Evolutionary conservation across 92 coral and sea anemone species (phyloP), one percentile per base, ranked within the genome.

Genomic region (Blastomussa wellsi): DNA sequence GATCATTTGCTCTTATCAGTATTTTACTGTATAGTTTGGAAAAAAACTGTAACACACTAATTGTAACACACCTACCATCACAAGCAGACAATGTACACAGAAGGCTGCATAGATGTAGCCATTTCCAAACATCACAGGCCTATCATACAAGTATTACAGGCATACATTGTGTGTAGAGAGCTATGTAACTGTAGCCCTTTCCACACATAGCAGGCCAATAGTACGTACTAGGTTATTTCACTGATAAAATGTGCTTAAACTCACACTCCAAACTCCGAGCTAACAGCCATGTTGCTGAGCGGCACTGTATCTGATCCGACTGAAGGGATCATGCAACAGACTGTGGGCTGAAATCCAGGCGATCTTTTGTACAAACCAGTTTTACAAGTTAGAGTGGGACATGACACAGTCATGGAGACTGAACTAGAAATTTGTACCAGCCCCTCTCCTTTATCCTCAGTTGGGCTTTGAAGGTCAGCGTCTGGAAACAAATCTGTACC

Each of bases 231-330:
- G 57, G 16, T 2, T 13, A 1, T 59, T 59, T 1, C 36, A 33
- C 31, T 1, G 20, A 10, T 6, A 66, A 20, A 67, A 16, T 33
- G 15, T 13, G 28, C 38, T 62, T 47, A 14, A 28, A 93, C 99
- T 90, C 88, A 97, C 99, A 97, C 89, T 86, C 99, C 99, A 86
- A 94, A 92, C 59, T 95, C 95, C 11, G 99, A 93, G 90, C 99
- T 97, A 44, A 91, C 86, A 12, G 96, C 83, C 42, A 97, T 90
- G 59, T 80, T 84, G 64, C 93, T 89, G 52, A 95, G 73, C 28
- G 99, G 99, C 74, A 93, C 88, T 9, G 82, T 80, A 77, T 95
- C 96, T 3, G 80, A 74, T 15, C 92, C 78, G 11, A 87, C 87
- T 15, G 91, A 78, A 1, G 89, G 88, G 11, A 89, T 86, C 51